Conservation (phyloP, 2,113 vertebrate species). For the Seriola aureovittata region DNA sequence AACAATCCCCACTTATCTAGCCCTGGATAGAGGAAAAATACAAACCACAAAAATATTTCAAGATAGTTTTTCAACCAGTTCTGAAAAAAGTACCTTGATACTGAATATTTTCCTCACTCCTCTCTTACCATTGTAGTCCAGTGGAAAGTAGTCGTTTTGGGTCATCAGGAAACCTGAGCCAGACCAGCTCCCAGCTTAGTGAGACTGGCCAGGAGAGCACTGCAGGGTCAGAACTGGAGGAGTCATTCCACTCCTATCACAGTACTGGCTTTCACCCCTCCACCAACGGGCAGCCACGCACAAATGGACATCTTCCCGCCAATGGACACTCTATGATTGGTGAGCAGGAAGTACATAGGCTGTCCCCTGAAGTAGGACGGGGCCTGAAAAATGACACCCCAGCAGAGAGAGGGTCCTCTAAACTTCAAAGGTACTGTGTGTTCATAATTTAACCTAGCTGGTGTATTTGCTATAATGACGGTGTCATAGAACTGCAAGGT, state of each 20-base stretch:
- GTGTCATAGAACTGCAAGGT: background rate
- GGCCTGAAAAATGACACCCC: constrained; percentile 61
- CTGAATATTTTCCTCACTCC: constrained; percentile 44
- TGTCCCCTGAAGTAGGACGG: constrained; percentile 67
- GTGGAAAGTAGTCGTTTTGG: constrained; percentile 93
- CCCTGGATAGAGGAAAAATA: background rate
- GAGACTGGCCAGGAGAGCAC: constrained; percentile 91
- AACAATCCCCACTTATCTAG: constrained; percentile 21
- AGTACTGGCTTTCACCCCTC: constrained; percentile 81
- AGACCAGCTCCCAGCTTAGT: constrained; percentile 94
- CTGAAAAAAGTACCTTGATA: constrained; percentile 23
- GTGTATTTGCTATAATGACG: background rate
- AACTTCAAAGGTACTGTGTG: constrained; percentile 70
- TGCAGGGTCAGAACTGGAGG: constrained; percentile 87
- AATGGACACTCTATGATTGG: constrained; percentile 75
- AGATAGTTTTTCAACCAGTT: background rate
- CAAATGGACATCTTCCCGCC: constrained; percentile 76
- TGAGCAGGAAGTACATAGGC: constrained; percentile 76
- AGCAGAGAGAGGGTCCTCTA: constrained; percentile 66
- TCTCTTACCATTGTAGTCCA: constrained; percentile 85
- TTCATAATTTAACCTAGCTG: background rate
- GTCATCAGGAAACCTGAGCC: constrained; percentile 96
- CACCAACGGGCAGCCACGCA: constrained; percentile 73
- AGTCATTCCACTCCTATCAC: constrained; percentile 86
- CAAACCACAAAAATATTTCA: constrained; percentile 2